A percentile compares a stretch with the other conserved stretches of the same genome.
Evolutionary conservation across 2,888 invertebrate genomes (phyloP).

Genomic region (Apodemia hepburni): DNA sequence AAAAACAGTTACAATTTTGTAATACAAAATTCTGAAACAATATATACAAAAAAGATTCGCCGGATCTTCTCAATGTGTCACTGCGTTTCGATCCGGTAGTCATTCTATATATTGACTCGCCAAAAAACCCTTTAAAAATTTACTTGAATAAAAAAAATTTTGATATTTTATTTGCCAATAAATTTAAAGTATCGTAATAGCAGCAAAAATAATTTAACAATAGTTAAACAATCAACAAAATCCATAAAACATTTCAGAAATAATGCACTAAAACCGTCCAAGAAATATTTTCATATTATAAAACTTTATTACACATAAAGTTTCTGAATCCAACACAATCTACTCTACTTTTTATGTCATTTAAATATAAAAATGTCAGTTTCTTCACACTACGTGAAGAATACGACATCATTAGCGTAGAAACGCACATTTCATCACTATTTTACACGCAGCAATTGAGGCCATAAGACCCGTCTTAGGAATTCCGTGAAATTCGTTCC

Average conservation of each 20-base stretch:
- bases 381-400: conserved; percentile 20
- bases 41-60: no score
- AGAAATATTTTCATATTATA: not conserved
- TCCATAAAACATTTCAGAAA: not conserved
- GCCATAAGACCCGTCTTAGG: conserved; percentile 72
- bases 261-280: not conserved
- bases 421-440: conserved; percentile 49
- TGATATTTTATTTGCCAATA: no score
- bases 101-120: no score
- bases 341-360: not conserved
- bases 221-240: no score
- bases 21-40: no score
- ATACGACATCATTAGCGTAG: conserved; percentile 45
- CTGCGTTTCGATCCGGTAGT: no score
- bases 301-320: conserved; percentile 1
- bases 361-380: conserved; percentile 13
- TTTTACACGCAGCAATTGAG: conserved; percentile 60
- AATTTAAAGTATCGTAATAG: no score
- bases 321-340: not conserved
- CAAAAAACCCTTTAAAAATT: no score
- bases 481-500: conserved; percentile 68
- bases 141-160: no score
- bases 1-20: no score
- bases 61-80: no score
- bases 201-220: no score